These are phyloP conservation scores for Prorops nasuta DNA, from an alignment of 1,140 invertebrate genomes.

Conservation along the genomic window DNA sequence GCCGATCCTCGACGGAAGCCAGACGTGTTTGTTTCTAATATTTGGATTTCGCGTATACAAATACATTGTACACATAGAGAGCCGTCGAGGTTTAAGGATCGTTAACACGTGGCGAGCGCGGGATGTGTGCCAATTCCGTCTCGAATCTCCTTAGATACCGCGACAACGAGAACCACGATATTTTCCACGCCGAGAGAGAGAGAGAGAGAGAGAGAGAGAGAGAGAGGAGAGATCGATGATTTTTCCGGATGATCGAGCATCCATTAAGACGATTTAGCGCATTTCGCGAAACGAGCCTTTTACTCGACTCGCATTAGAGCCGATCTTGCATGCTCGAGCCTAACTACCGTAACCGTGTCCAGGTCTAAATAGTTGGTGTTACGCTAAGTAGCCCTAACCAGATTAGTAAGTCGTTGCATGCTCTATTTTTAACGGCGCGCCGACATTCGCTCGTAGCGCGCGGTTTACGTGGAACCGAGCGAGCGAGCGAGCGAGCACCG, in stretches of 20 bases:
- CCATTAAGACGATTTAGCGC: constrained; percentile 52
- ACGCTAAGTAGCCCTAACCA: constrained; percentile 56
- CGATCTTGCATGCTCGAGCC: too few species aligned
- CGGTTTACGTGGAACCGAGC: constrained; percentile 25
- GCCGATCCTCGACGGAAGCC: constrained; percentile 15
- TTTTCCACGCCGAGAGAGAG: not conserved
- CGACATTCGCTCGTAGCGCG: constrained; percentile 12
- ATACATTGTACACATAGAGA: constrained; percentile 1
- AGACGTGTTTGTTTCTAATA: constrained; percentile 29
- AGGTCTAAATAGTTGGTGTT: constrained; percentile 55
- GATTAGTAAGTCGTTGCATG: constrained; percentile 57
- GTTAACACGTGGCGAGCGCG: too few species aligned
- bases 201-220: constrained; percentile 6
- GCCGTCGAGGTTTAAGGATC: constrained; percentile 6
- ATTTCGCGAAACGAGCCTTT: constrained; percentile 2
- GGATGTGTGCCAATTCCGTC: too few species aligned
- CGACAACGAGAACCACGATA: too few species aligned
- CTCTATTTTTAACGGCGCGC: constrained; percentile 53
- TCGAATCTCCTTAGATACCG: too few species aligned
- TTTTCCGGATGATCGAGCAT: constrained; percentile 24
- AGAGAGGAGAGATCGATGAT: constrained; percentile 26
- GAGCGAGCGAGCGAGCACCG: too few species aligned
- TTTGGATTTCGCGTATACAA: constrained; percentile 25
- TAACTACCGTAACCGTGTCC: constrained; percentile 47
- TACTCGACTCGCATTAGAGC: not conserved